Conservation (phyloP, 2,888 invertebrate genomes). For the Drosophila kambysellisi region DNA sequence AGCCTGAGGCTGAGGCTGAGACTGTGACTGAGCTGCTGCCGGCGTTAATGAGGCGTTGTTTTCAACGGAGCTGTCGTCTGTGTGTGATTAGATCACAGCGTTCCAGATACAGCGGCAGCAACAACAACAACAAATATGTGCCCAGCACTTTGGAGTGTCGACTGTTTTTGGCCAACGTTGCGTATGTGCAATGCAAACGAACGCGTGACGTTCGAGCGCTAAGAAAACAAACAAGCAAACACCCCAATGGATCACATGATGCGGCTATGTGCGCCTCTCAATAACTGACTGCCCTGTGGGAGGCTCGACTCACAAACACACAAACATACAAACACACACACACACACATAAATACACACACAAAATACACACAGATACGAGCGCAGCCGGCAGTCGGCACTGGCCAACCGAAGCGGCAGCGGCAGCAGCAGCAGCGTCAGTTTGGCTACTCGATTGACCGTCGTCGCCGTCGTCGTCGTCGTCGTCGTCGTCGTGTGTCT, state of each 20-base stretch:
- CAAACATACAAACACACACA: not conserved
- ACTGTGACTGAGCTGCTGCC: constrained; percentile 35
- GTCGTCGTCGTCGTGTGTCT: constrained; percentile 29
- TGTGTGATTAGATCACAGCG: constrained; percentile 54
- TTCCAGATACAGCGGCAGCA: constrained; percentile 13
- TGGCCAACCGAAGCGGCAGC: constrained; percentile 9
- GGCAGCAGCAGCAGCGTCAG: constrained; percentile 38
- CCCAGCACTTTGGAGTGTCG: constrained; percentile 57
- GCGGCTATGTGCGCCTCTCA: constrained; percentile 13
- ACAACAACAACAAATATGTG: constrained; percentile 47
- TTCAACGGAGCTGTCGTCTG: constrained; percentile 12
- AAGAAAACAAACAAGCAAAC: constrained; percentile 61
- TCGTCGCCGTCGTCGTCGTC: constrained; percentile 7
- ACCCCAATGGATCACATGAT: constrained; percentile 55
- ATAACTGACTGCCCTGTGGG: constrained; percentile 44
- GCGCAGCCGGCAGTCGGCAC: constrained; percentile 31
- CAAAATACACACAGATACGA: not conserved
- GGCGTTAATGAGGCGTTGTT: constrained; percentile 62
- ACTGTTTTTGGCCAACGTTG: constrained; percentile 58
- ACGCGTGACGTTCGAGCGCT: constrained; percentile 66
- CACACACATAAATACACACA: not conserved
- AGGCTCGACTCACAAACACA: constrained; percentile 59
- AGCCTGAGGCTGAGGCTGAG: constrained; percentile 17
- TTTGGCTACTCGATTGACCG: constrained; percentile 62
- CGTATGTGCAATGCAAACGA: constrained; percentile 69